phyloP scores from a whole-genome alignment of 1,140 invertebrate genomes.

The Gonioctena quinquepunctata region DNA sequence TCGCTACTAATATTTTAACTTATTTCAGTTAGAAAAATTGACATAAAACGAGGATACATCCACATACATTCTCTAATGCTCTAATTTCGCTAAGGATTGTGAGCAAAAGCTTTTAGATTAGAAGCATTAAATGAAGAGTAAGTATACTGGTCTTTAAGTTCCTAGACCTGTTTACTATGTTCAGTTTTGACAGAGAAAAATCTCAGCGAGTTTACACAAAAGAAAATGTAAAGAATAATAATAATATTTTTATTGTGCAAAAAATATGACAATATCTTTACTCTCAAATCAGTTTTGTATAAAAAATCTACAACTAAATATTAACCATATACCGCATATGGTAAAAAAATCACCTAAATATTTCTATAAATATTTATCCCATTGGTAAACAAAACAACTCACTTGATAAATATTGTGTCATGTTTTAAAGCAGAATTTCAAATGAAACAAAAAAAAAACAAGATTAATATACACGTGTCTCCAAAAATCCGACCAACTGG shows the following conservation, averaged over 20 bases:
- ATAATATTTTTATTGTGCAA: constrained; percentile 38
- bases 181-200: too few relatives aligned
- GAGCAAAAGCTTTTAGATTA: too few relatives aligned
- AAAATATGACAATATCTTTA: constrained; percentile 37
- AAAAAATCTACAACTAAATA: constrained; percentile 38
- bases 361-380: constrained; percentile 9
- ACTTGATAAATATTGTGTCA: neutral
- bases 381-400: constrained; percentile 16
- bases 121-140: too few relatives aligned
- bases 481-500: neutral
- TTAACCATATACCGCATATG: constrained; percentile 29
- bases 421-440: constrained; percentile 6
- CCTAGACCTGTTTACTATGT: too few relatives aligned
- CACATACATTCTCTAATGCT: too few relatives aligned
- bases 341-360: constrained; percentile 18
- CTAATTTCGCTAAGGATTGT: too few relatives aligned
- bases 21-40: too few relatives aligned
- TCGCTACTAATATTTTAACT: too few relatives aligned
- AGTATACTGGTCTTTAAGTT: too few relatives aligned
- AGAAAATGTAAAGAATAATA: constrained; percentile 15
- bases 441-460: constrained; percentile 17
- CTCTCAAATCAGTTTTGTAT: constrained; percentile 34
- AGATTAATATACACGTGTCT: constrained; percentile 16
- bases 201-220: too few relatives aligned
- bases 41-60: too few relatives aligned